A percentile compares a stretch with the other conserved stretches of the same genome.
These are phyloP conservation scores for Gadopsis marmoratus DNA, from an alignment of 2,797 vertebrate species.

Conservation along the genomic window DNA sequence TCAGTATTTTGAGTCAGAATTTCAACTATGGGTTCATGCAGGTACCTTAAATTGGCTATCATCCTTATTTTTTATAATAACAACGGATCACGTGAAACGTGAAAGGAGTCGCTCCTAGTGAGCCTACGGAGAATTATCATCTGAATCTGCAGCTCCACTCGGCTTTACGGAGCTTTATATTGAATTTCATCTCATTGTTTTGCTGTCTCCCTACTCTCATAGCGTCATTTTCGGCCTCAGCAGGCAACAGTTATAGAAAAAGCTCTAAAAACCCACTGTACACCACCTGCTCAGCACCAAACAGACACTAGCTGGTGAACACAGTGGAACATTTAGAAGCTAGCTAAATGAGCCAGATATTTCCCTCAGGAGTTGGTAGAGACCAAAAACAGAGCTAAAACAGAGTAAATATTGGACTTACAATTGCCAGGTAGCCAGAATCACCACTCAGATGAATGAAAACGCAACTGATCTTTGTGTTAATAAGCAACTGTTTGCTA, in stretches of 20 bases:
- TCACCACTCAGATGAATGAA: neutral
- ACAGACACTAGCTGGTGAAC: neutral
- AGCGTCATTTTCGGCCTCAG: no score
- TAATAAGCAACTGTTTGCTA: neutral
- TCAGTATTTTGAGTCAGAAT: neutral
- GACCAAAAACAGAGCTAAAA: neutral
- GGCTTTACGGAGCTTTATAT: neutral
- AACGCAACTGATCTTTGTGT: neutral
- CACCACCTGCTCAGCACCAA: neutral
- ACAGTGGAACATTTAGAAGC: neutral
- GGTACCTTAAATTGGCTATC: neutral
- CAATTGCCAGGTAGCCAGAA: neutral
- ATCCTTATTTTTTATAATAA: neutral
- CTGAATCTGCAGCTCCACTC: neutral
- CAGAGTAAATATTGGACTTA: neutral
- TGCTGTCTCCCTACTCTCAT: neutral
- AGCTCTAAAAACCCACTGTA: no score
- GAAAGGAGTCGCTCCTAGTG: neutral
- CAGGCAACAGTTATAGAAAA: no score
- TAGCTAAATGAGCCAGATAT: neutral
- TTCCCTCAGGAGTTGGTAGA: neutral
- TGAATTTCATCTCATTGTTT: neutral
- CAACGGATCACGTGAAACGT: neutral
- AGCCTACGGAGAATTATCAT: neutral
- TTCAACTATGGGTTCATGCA: neutral